These are phyloP conservation scores for Taurulus bubalis DNA, from an alignment of 2,113 vertebrate genomes.

Conservation along the genomic window DNA sequence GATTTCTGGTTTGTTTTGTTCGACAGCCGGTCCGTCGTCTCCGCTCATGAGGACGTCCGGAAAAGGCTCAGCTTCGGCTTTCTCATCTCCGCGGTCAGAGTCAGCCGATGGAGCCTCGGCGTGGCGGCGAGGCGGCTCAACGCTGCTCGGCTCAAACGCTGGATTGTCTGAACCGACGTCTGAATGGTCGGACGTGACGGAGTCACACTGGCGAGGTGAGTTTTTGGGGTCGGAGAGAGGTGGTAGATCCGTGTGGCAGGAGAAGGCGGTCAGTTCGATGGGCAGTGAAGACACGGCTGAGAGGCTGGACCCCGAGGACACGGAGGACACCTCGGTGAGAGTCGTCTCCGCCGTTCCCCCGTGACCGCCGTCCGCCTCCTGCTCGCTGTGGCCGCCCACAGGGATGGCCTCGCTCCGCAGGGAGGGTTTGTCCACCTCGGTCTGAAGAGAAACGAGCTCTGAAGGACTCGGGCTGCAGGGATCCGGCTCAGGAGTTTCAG, in stretches of 20 bases:
- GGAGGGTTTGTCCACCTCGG: not conserved
- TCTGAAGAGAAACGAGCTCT: not conserved
- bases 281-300: not conserved
- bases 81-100: not conserved
- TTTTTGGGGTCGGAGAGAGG: not conserved
- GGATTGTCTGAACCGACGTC: constrained; percentile 22
- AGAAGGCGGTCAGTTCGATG: not conserved
- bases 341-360: not conserved
- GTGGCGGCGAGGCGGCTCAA: not conserved
- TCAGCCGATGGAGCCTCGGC: rapidly evolving
- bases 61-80: not conserved
- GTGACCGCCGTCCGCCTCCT: not conserved
- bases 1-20: not conserved
- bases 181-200: not conserved
- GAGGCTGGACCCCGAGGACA: constrained; percentile 9
- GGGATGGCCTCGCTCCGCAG: constrained; percentile 11
- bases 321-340: constrained; percentile 17
- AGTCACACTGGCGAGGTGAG: not conserved
- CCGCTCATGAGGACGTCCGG: not conserved
- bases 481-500: not conserved
- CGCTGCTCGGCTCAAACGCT: not conserved
- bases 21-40: not conserved
- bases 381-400: not conserved
- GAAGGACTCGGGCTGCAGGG: not conserved
- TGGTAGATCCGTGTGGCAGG: not conserved